These are phyloP conservation scores for Cuculus canorus DNA, from an alignment of 2,797 vertebrate genomes.

Conservation along the genomic window DNA sequence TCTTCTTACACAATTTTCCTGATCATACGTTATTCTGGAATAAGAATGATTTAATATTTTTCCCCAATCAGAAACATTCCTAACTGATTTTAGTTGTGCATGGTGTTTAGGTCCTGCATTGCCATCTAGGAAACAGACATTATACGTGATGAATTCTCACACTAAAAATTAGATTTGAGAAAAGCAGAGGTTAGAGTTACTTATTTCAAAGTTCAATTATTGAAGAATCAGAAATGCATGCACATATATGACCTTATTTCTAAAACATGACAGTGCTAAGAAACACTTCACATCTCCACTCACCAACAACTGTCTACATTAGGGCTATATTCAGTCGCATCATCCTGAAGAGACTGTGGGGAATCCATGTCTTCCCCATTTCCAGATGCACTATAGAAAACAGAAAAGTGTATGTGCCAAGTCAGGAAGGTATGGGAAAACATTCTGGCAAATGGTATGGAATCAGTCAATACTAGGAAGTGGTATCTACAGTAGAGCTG, in stretches of 20 bases:
- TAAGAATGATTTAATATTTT: background rate
- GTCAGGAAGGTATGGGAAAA: background rate
- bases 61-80: background rate
- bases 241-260: background rate
- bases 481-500: background rate
- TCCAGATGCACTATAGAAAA: constrained; percentile 56
- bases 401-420: background rate
- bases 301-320: constrained; percentile 76
- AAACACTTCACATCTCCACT: constrained; percentile 8
- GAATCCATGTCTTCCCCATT: constrained; percentile 84
- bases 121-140: background rate
- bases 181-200: background rate
- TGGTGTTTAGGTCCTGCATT: background rate
- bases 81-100: background rate
- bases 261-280: background rate
- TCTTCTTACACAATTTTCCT: background rate
- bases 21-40: background rate
- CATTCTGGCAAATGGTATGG: background rate
- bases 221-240: background rate
- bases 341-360: constrained; percentile 81
- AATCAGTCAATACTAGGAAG: background rate
- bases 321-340: constrained; percentile 77
- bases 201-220: background rate
- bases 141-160: background rate
- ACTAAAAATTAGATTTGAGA: background rate